Percentiles rank a stretch among this genome's conserved stretches.
phyloP scores from a whole-genome alignment of 1,140 invertebrate genomes.

The Caenorhabditis tropicalis region DNA sequence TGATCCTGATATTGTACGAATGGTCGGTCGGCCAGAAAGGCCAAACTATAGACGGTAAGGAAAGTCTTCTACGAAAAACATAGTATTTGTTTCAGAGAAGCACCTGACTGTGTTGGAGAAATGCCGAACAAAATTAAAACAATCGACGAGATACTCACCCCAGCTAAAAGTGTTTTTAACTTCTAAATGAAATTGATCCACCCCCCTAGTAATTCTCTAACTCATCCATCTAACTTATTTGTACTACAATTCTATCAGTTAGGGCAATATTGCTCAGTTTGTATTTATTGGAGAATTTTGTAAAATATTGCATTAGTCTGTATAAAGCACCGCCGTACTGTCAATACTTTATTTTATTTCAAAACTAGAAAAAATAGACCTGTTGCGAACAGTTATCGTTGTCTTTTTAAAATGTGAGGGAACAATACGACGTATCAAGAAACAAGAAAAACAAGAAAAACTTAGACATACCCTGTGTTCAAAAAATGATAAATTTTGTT shows the following conservation, averaged over 20 bases:
- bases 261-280: too few relatives aligned
- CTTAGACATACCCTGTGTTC: neutral
- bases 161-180: conserved; percentile 9
- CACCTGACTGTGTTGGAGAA: conserved; percentile 49
- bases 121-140: conserved; percentile 24
- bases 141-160: neutral
- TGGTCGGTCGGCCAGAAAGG: conserved; percentile 54
- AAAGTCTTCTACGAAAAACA: neutral
- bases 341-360: neutral
- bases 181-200: neutral
- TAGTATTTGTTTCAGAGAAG: conserved; percentile 2
- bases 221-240: neutral
- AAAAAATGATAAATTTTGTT: neutral
- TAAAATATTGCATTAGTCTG: conserved; percentile 5
- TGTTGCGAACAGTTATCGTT: neutral
- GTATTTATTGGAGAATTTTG: too few relatives aligned
- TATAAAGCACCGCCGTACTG: neutral
- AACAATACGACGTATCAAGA: neutral
- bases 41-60: conserved; percentile 49
- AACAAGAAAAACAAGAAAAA: neutral
- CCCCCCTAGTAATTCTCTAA: neutral
- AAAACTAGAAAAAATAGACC: neutral
- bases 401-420: neutral
- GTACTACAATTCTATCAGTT: neutral
- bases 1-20: conserved; percentile 65